Base-by-base conservation (phyloP, 30 jellyfish, hydroid and myxozoan genomes). In the Clytia hemisphaerica region DNA sequence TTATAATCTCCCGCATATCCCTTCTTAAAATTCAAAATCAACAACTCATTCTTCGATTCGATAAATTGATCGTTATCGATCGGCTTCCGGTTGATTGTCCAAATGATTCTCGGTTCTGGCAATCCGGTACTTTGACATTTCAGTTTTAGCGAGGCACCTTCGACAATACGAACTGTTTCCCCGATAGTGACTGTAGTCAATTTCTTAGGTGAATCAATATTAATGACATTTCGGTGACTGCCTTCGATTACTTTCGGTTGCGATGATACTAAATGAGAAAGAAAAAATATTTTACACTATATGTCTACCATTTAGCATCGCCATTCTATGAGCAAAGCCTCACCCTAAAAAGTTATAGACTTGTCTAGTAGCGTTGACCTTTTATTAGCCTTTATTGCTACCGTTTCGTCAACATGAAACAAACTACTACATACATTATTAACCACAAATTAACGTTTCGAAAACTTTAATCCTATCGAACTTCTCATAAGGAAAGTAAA, bases 61-160 rank as follows among this genome's bases (percentile, higher is more conserved):
- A 87, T 79, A 45, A 78, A 18, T 12, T 70, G 45, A 2, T 60
- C 47, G 10, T 78, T 70, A 9, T 24, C 49, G 28, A 87, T 45
- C 9, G 76, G 55, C 36, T 66, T 60, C 19, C 88, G 86, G 9
- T 79, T 72, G 27, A 87, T 61, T 36, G 40, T 33, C 96, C 96
- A 87, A 0, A 46, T 16, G 22, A 87, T 57, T 6, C 58, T 64
- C 27, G 96, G 93, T 69, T 68, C 58, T 6, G 96, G 96, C 21
- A 45, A 16, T 2, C 96, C 94, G 15, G 47, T 64, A 0, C 75
- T 87, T 4, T 78, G 81, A 32, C 96, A 87, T 33, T 59, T 45
- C 31, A 87, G 16, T 49, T 78, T 76, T 36, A 87, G 60, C 25
- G 96, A 65, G 33, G 75, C 79, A 18, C 94, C 96, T 46, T 72